Evolutionary conservation across 2,888 invertebrate genomes (phyloP).

Genomic region (Acronicta leporina): DNA sequence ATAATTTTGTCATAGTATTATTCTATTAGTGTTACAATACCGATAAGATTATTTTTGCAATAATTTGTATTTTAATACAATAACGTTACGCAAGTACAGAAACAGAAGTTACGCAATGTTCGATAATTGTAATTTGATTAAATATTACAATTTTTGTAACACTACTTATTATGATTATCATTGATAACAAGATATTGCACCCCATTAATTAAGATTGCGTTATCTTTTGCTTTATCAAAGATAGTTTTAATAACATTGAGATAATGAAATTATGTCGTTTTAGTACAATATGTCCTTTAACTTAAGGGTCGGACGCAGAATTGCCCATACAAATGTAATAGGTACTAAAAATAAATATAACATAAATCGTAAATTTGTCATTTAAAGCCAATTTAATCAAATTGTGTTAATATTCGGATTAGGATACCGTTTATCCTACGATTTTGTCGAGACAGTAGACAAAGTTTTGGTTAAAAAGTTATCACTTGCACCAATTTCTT

Average conservation of each 20-base stretch:
- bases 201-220: conserved; percentile 65
- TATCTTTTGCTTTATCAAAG: conserved; percentile 18
- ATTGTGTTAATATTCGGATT: too few species aligned
- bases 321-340: too few species aligned
- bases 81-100: too few species aligned
- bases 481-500: too few species aligned
- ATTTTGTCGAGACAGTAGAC: too few species aligned
- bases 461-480: too few species aligned
- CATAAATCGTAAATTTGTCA: too few species aligned
- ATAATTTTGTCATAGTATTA: conserved; percentile 11
- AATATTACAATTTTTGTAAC: conserved; percentile 33
- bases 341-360: too few species aligned
- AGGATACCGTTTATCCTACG: too few species aligned
- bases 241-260: conserved; percentile 5
- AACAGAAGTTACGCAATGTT: conserved; percentile 20
- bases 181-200: conserved; percentile 69
- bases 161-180: conserved; percentile 45
- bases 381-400: too few species aligned
- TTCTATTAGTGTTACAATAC: background rate
- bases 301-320: too few species aligned
- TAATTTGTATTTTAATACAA: conserved; percentile 20
- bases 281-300: background rate
- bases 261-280: conserved; percentile 33
- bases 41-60: conserved; percentile 45
- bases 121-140: conserved; percentile 47